Base-by-base conservation (phyloP, 2,113 vertebrate species). In the Pycnonotus jocosus region DNA sequence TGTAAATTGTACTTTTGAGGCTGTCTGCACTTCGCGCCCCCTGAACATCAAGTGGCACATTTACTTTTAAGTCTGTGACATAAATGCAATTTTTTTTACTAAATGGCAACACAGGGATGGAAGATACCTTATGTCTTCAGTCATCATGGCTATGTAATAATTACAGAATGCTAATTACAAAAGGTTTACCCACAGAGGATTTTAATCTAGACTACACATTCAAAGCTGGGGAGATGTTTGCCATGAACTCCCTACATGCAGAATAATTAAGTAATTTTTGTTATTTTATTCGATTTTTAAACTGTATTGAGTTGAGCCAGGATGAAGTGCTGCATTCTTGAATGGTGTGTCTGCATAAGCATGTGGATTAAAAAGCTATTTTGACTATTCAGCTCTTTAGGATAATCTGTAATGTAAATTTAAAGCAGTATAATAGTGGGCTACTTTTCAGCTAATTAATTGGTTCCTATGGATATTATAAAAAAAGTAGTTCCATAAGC, bases 151-250 rank as follows among this genome's bases (percentile, higher is more conserved):
- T 83, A 37, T n/a, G 24, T 56, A 83, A 38, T 92, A 82, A 88
- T 83, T 90, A 81, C 35, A 86, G 76, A 90, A 93, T 69, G 22
- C 44, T 89, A 89, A 89, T 92, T 96, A 68, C 66, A 87, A 72
- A 77, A 65, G 33, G 15, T 74, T 97, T 93, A 81, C 40, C 20
- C 12, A 72, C 45, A 79, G 44, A 84, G 17, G 47, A 60, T 71
- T 92, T 90, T 74, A 81, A 81, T 16, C 33, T 21, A 51, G 72
- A 44, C 50, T 40, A 2, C 27, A 33, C 23, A 28, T 60, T 60
- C 45, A 79, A 87, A 71, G n/a, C 30, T 68, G n/a, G 22, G 21
- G 30, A 73, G 11, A 23, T 56, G 24, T 81, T 81, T 92, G 50
- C 11, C 7, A 70, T 25, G 16, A 70, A 15, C 12, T 91, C 47